Base-by-base conservation (phyloP, 2,113 vertebrate genomes). In the Zapornia atra region DNA sequence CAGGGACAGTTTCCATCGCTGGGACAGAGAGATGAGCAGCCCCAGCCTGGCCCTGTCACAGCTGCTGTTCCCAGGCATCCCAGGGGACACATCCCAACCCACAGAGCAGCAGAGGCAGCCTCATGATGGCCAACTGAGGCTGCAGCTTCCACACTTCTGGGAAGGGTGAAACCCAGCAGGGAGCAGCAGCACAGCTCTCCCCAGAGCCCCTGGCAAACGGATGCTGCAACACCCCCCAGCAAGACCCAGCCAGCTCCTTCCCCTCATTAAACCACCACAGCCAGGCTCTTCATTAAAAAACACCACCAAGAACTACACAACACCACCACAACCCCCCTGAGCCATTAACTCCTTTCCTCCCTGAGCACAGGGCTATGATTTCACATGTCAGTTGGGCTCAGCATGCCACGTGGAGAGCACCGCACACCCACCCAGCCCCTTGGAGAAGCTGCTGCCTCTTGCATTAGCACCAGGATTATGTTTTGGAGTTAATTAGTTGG, bases 11-110 rank as follows among this genome's bases (percentile, higher is more conserved):
- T n/a, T n/a, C n/a, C n/a, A n/a, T n/a, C n/a, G n/a, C n/a, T n/a
- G n/a, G n/a, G n/a, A n/a, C n/a, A 33, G 12, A 71, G 34, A 60
- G 50, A 15, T 5, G 44, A 9, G 54, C 76, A 42, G 60, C 51
- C 54, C 34, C 56, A 66, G 82, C 69, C 36, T 0, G 0, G 48
- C 57, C 83, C 0, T 0, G n/a, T 61, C 10, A 1, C 8, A 86
- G 59, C 51, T 71, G 71, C 40, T 0, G 0, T 7, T 72, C 75
- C 46, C 72, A 69, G 66, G 40, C 7, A 6, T 31, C 70, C 70
- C 64, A 10, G 20, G 71, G 46, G 38, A 60, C 25, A 19, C 6
- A 2, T 66, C 65, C 76, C 36, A 54, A 84, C 0, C 38, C 77
- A 29, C 1, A n/a, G n/a, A 0, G n/a, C 77, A 61, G 42, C 4